A percentile compares a stretch with the other conserved stretches of the same genome.
Conservation (phyloP, 1,140 invertebrate species). For the Bombus pascuorum region DNA sequence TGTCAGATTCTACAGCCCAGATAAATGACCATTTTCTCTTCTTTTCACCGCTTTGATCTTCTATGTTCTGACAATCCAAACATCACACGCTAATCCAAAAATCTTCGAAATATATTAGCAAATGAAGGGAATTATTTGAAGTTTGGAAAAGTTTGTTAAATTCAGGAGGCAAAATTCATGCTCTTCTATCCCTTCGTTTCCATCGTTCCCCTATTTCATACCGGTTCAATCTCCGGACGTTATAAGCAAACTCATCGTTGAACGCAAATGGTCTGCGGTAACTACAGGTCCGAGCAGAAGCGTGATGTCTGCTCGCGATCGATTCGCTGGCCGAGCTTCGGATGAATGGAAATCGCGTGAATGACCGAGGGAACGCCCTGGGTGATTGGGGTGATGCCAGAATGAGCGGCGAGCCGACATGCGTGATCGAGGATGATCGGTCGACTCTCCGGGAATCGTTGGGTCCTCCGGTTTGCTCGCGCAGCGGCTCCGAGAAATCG, state of each 20-base stretch:
- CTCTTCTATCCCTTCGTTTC: too few species aligned
- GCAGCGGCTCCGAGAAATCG: slow-evolving; percentile 33
- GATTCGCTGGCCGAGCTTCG: background rate
- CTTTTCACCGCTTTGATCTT: too few species aligned
- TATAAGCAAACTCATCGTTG: background rate
- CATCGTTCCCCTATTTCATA: background rate
- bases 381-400: slow-evolving; percentile 45
- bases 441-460: slow-evolving; percentile 22
- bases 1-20: too few species aligned
- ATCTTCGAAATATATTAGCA: too few species aligned
- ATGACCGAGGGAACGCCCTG: slow-evolving; percentile 64
- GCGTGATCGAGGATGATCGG: slow-evolving; percentile 68
- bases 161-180: too few species aligned
- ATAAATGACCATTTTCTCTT: too few species aligned
- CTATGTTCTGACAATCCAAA: too few species aligned
- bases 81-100: too few species aligned
- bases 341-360: slow-evolving; percentile 77
- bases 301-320: background rate
- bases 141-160: too few species aligned
- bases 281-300: background rate
- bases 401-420: slow-evolving; percentile 56
- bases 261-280: background rate
- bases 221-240: background rate
- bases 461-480: slow-evolving; percentile 4
- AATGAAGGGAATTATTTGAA: too few species aligned